phyloP scores from a whole-genome alignment of 1,140 invertebrate genomes.

The Polypedilum vanderplanki region DNA sequence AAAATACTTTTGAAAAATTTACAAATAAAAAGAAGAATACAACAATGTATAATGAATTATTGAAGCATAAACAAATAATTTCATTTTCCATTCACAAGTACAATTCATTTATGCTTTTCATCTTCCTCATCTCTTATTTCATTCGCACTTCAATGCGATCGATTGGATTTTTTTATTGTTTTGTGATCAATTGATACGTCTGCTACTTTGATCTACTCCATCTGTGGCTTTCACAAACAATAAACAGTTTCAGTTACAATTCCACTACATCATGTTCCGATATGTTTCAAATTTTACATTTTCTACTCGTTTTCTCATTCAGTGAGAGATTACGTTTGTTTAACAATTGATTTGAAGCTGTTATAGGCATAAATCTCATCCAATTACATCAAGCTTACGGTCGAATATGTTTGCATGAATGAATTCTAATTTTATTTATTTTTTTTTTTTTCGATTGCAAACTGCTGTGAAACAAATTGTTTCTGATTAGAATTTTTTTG shows the following conservation, averaged over 20 bases:
- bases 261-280: background rate
- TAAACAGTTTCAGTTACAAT: constrained; percentile 6
- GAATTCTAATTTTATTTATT: too few species aligned
- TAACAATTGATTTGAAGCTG: constrained; percentile 9
- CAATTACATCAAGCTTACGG: constrained; percentile 11
- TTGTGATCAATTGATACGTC: background rate
- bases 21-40: too few species aligned
- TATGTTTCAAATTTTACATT: background rate
- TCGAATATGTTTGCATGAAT: constrained; percentile 11
- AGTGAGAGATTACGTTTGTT: background rate
- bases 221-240: background rate
- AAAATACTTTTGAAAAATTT: too few species aligned
- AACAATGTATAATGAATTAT: constrained; percentile 16
- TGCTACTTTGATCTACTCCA: background rate
- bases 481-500: constrained; percentile 21
- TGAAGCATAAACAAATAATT: constrained; percentile 28
- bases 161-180: background rate
- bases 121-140: background rate
- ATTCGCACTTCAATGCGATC: background rate
- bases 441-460: background rate
- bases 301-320: background rate
- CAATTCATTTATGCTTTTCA: constrained; percentile 17
- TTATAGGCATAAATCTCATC: constrained; percentile 5
- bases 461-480: constrained; percentile 24
- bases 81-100: background rate